Evolutionary conservation across 2,888 invertebrate species (phyloP).

Genomic region (Melanophora roralis): DNA sequence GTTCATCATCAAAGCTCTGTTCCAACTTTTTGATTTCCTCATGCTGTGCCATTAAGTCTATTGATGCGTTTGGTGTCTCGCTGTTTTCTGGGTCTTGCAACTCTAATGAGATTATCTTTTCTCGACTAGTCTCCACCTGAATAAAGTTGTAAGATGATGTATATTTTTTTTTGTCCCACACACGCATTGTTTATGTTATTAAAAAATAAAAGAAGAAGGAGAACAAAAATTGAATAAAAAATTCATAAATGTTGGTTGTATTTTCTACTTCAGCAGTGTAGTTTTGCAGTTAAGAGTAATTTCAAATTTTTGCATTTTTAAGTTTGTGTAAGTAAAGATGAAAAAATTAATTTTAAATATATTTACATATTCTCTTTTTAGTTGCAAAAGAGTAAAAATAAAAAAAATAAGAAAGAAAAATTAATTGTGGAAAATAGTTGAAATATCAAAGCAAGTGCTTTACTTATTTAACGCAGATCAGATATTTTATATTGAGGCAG

Average conservation of each 20-base stretch:
- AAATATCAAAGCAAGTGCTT: background rate
- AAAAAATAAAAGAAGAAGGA: conserved; percentile 19
- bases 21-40: background rate
- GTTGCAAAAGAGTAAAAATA: background rate
- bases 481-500: too few species aligned
- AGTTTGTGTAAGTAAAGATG: background rate
- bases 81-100: conserved; percentile 80
- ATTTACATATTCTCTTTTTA: background rate
- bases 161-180: conserved; percentile 65
- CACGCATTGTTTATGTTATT: background rate
- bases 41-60: conserved; percentile 42
- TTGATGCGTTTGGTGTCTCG: conserved; percentile 64
- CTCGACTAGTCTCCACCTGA: conserved; percentile 92
- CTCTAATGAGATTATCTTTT: conserved; percentile 93
- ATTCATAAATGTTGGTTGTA: conserved; percentile 4
- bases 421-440: conserved; percentile 8
- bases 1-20: conserved; percentile 6
- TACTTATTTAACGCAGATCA: too few species aligned
- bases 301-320: background rate
- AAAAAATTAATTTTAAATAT: background rate
- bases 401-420: conserved; percentile 8
- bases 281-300: conserved; percentile 4
- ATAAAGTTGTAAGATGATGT: conserved; percentile 69
- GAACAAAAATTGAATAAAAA: conserved; percentile 24
- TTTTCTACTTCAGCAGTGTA: background rate